Evolutionary conservation across 2,797 vertebrate genomes (phyloP), one percentile per base, ranked within the genome.

Genomic region (Lithobates pipiens): DNA sequence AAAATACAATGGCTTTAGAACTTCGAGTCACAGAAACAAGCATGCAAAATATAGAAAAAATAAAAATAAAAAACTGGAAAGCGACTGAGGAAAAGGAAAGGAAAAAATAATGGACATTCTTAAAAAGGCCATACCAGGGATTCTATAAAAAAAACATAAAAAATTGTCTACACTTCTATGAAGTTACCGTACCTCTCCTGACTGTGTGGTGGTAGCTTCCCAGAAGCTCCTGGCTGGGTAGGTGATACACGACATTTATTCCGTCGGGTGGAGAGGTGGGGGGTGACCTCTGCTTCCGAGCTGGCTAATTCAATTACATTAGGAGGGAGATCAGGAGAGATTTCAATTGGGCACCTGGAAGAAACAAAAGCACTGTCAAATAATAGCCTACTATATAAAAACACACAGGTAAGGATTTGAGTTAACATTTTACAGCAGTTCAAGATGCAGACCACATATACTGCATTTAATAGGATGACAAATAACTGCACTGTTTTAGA

Each of bases 131-230:
- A 23, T 5, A 23, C 0, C 21, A 61, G 5, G 21, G 6, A 23
- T 54, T 18, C 21, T 8, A 61, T 61, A 8, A 18, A 13, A 61
- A 61, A 61, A 36, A 8, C 54, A 21, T 8, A 23, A 23, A 61
- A 23, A 54, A 61, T 11, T 8, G 6, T 7, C 21, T 61, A n/a
- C 6, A 23, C 54, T 61, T 21, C 21, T n/a, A 7, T 61, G 0
- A 54, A 54, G n/a, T 4, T 13, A 11, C 76, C 61, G 25, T 83
- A 87, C 86, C 89, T 89, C 76, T 88, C 86, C 79, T 89, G 88
- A 89, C 84, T 57, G 86, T 88, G 72, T 83, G 76, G 77, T 89
- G 90, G 91, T 90, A 89, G 91, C 93, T 90, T 93, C 93, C 94
- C 92, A 91, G 89, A 90, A 77, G 36, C 86, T n/a, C 57, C 36